Base-by-base conservation (phyloP, 1,140 invertebrate genomes). In the Ceratina australensis region DNA sequence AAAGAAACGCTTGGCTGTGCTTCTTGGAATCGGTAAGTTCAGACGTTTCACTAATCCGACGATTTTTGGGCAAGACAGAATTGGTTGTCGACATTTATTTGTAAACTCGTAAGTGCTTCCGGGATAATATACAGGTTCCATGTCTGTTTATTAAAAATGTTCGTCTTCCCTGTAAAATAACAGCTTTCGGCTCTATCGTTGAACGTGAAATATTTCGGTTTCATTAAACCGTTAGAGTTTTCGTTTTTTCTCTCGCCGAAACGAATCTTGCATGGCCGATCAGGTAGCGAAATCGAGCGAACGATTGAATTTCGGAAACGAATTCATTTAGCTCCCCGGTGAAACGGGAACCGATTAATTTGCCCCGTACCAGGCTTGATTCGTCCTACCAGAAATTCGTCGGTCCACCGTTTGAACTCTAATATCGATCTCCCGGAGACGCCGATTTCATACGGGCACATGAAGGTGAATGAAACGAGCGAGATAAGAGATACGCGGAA, bases 21-120 rank as follows among this genome's bases (percentile, higher is more conserved):
- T 24, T 61, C 64, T 52, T 52, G 60, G 20, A 50, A 28, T 79
- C 47, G 75, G 59, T 71, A 57, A 82, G 49, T 79, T 79, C 42
- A 65, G 57, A 42, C 61, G 68, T 72, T 26, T 52, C 12, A 50
- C 8, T 28, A n/a, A 26, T 33, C n/a, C 5, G 49, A 1, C 26
- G 18, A 3, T n/a, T 61, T 4, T 26, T 66, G 33, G 7, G 33
- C 2, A 33, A 7, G 33, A 33, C 33, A 33, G 7, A 42, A 42
- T 42, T 42, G 3, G 33, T 42, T 42, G 33, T 42, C 7, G 33
- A 8, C 8, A 42, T 33, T 33, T 33, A 33, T 42, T 42, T 10
- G 10, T 42, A 42, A 42, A 42, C 33, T 42, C 33, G 10, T n/a
- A n/a, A n/a, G n/a, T 42, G 33, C 33, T 42, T 42, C 33, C 33